phyloP scores from a whole-genome alignment of 1,140 invertebrate species.

The Penaeus japonicus region DNA sequence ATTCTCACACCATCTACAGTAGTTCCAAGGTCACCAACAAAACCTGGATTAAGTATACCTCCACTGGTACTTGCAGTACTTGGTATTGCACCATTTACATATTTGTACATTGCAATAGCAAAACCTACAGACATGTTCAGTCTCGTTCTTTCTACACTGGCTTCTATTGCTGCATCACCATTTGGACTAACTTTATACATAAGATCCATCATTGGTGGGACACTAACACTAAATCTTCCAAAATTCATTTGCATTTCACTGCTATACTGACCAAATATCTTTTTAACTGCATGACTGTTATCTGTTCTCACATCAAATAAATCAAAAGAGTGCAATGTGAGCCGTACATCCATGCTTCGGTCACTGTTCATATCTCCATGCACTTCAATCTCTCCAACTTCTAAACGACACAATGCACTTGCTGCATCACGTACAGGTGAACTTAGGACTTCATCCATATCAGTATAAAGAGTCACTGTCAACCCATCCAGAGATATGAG shows the following conservation, averaged over 20 bases:
- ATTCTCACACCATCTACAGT: slow-evolving; percentile 47
- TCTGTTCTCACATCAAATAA: slow-evolving; percentile 79
- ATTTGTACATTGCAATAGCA: slow-evolving; percentile 50
- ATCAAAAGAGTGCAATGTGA: slow-evolving; percentile 75
- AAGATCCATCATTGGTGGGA: slow-evolving; percentile 53
- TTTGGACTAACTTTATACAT: slow-evolving; percentile 54
- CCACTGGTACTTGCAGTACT: slow-evolving; percentile 39
- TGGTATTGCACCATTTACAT: slow-evolving; percentile 58
- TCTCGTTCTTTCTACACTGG: slow-evolving; percentile 56
- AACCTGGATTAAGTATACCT: slow-evolving; percentile 56
- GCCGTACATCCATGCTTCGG: slow-evolving; percentile 74
- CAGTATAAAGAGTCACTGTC: slow-evolving; percentile 75
- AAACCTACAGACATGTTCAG: slow-evolving; percentile 50
- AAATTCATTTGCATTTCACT: slow-evolving; percentile 21
- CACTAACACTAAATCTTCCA: slow-evolving; percentile 51
- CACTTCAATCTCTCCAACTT: slow-evolving; percentile 74
- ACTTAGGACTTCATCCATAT: slow-evolving; percentile 76
- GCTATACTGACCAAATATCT: slow-evolving; percentile 61
- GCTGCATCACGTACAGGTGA: slow-evolving; percentile 78
- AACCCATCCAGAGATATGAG: slow-evolving; percentile 75
- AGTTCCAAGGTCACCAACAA: slow-evolving; percentile 52
- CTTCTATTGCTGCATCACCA: slow-evolving; percentile 54
- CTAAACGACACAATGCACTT: slow-evolving; percentile 76
- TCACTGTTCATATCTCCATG: slow-evolving; percentile 75
- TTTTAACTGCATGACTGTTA: slow-evolving; percentile 71